A percentile compares a stretch with the other conserved stretches of the same genome.
phyloP scores from a whole-genome alignment of 1,140 invertebrate genomes.

The Drosophila azteca region DNA sequence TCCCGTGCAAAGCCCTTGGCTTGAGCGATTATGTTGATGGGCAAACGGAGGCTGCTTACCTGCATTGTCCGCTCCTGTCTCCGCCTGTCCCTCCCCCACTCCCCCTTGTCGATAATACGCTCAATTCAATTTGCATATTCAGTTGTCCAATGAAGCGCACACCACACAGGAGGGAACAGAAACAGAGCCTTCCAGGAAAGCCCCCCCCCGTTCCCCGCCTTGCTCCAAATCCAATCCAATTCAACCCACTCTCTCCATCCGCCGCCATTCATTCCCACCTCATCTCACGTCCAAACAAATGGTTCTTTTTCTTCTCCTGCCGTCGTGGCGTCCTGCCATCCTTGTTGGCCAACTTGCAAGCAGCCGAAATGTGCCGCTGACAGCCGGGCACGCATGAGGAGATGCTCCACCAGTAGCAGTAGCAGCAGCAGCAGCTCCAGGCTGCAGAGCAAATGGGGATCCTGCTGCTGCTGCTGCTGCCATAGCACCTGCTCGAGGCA shows the following conservation, averaged over 20 bases:
- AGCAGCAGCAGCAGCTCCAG: constrained; percentile 16
- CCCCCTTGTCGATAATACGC: constrained; percentile 72
- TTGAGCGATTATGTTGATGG: constrained; percentile 81
- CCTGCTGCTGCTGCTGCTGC: neutral
- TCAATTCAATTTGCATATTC: constrained; percentile 83
- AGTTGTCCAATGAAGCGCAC: constrained; percentile 80
- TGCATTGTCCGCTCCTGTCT: constrained; percentile 33
- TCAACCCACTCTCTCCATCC: neutral
- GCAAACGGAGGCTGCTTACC: constrained; percentile 55
- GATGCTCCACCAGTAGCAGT: constrained; percentile 57
- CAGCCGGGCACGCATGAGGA: constrained; percentile 63
- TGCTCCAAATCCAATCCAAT: constrained; percentile 22
- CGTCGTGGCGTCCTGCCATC: constrained; percentile 4
- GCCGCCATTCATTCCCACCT: no score
- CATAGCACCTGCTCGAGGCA: constrained; percentile 18
- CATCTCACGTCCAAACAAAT: constrained; percentile 52
- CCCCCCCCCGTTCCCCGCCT: constrained; percentile 1
- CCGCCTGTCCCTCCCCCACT: neutral
- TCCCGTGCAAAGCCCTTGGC: constrained; percentile 72
- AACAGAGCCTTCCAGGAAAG: constrained; percentile 2
- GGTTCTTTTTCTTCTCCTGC: constrained; percentile 26
- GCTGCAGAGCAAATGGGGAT: neutral
- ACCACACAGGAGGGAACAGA: constrained; percentile 43
- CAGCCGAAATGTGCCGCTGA: constrained; percentile 66
- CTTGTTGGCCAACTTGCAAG: constrained; percentile 72